Conservation (phyloP, 2,113 vertebrate genomes). For the Mesoclemmys tuberculata region DNA sequence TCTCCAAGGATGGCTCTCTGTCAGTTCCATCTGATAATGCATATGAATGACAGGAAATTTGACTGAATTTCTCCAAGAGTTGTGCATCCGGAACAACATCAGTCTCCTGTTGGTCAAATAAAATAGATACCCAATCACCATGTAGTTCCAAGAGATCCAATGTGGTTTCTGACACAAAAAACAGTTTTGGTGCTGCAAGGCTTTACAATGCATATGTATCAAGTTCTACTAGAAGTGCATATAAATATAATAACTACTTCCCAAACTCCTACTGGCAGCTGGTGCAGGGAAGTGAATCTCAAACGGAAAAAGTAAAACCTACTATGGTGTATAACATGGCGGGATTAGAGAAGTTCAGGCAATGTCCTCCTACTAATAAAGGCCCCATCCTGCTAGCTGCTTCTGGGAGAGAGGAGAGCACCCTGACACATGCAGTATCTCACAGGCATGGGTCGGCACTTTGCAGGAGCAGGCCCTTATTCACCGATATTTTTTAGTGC, state of each 20-base stretch:
- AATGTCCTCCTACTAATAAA: not conserved
- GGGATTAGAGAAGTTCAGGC: not conserved
- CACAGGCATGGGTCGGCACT: not conserved
- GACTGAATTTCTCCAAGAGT: slow-evolving; percentile 84
- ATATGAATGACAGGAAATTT: slow-evolving; percentile 72
- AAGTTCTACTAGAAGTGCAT: not conserved
- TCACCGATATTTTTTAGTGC: not conserved
- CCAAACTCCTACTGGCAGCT: not conserved
- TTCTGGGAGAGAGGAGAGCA: not conserved
- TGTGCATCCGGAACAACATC: slow-evolving; percentile 89
- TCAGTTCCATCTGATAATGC: not conserved
- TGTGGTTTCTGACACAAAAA: not conserved
- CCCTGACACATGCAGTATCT: not conserved
- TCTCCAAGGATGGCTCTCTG: slow-evolving; percentile 69
- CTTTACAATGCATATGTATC: not conserved
- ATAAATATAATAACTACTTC: not conserved
- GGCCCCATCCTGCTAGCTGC: not conserved
- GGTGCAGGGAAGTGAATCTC: not conserved
- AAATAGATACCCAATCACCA: slow-evolving; percentile 19
- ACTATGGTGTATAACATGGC: not conserved
- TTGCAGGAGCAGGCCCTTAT: not conserved
- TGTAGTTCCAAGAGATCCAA: not conserved
- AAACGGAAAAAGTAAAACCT: not conserved
- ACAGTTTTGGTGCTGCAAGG: not conserved
- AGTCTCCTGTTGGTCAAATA: slow-evolving; percentile 82